Conservation (phyloP, 2,797 vertebrate species). For the Trachops cirrhosus region DNA sequence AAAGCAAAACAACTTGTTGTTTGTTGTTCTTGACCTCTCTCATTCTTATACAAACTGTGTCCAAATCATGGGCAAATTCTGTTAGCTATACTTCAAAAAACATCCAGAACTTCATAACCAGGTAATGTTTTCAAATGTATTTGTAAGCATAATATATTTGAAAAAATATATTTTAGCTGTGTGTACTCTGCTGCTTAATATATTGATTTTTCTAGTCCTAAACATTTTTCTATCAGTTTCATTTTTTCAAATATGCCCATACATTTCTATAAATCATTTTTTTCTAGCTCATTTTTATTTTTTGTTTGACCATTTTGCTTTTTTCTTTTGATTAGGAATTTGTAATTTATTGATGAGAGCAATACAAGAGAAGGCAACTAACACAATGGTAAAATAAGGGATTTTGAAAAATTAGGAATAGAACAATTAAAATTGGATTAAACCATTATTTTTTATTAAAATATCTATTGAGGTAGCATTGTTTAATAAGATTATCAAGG, state of each 20-base stretch:
- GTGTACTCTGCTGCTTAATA: not conserved
- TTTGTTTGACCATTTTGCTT: no score
- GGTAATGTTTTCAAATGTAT: not conserved
- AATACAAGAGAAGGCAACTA: no score
- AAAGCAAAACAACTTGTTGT: not conserved
- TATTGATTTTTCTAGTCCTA: not conserved
- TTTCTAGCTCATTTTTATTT: not conserved
- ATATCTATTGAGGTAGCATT: no score
- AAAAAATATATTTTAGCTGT: not conserved
- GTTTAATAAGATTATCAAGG: no score
- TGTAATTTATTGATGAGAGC: no score
- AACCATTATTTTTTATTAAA: no score
- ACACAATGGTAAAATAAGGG: no score
- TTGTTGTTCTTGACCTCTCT: not conserved
- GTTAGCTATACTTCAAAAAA: not conserved
- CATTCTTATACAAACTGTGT: not conserved
- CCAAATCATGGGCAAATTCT: not conserved
- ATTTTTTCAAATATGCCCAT: not conserved
- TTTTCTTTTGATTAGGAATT: no score
- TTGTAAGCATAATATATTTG: not conserved
- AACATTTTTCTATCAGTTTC: not conserved
- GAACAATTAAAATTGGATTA: no score
- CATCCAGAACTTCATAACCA: not conserved
- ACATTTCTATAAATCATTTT: not conserved
- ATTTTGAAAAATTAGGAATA: no score